phyloP scores from a whole-genome alignment of 2,113 vertebrate species.

The Tragulus kanchil region DNA sequence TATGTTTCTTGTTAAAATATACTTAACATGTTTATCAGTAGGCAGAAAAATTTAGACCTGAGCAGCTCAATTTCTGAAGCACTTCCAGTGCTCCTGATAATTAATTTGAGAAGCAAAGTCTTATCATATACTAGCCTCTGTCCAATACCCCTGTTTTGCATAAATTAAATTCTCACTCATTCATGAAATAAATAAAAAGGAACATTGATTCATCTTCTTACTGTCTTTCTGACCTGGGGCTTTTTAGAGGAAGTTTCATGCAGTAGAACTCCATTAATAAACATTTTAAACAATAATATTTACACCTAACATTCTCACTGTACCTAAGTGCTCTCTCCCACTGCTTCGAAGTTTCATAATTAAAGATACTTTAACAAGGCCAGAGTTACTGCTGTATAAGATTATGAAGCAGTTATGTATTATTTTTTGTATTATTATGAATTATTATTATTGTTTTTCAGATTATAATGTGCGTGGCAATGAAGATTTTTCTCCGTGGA shows the following conservation, averaged over 20 bases:
- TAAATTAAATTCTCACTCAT: slow-evolving; percentile 42
- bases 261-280: neutral
- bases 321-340: neutral
- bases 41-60: neutral
- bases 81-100: neutral
- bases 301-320: neutral
- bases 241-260: neutral
- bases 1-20: neutral
- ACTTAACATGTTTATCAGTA: neutral
- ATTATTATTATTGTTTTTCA: too few species aligned
- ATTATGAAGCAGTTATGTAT: neutral
- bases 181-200: slow-evolving; percentile 6
- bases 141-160: neutral
- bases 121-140: neutral
- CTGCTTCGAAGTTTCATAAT: neutral
- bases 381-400: neutral
- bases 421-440: neutral
- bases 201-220: neutral
- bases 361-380: neutral
- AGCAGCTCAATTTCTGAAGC: neutral
- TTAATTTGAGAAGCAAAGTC: neutral
- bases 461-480: neutral
- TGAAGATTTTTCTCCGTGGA: neutral
- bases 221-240: neutral
- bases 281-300: neutral